Base-by-base conservation (phyloP, 1,140 invertebrate species). In the Drosophila mayri region DNA sequence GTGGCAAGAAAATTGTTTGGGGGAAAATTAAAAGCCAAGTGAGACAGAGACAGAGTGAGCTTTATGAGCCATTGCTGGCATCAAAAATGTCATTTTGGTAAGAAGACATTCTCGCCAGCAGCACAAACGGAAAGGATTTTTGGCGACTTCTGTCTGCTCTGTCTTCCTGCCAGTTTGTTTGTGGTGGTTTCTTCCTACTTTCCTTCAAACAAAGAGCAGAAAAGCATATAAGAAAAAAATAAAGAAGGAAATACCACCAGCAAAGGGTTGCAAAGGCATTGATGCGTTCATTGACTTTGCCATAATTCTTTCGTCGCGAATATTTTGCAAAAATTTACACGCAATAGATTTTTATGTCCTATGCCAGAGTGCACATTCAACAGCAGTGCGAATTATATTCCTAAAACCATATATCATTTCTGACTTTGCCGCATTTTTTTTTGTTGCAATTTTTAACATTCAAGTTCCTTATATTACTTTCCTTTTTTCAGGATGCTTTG, bases 341-440 rank as follows among this genome's bases (percentile, higher is more conserved):
- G 90, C 88, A 85, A 91, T 91, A 90, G 84, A 91, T 91, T 91
- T 91, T 90, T 91, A 91, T 91, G 85, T 78, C 71, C 79, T 30
- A 58, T 79, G 78, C 37, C 79, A 76, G 57, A 66, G 57, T 65
- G 76, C 66, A 57, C 75, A 66, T 54, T 46, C 63, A 65, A 82
- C 61, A 86, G 64, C 63, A 71, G 28, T 60, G 68, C 68, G 57
- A 83, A 80, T 64, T 44, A 64, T 46, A 38, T 37, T 37, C 18
- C 3, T 6, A 10, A 28, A 71, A 30, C 1, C 76, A 82, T 90
- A 90, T 71, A 81, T 90, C 79, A 81, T 68, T 64, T 70, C 10
- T 10, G 32, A 37, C 38, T 57, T 32, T 59, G 58, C 46, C 25
- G 30, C 41, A 52, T 66, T 35, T 55, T 72, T 16, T n/a, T n/a